Evolutionary conservation across 2,888 invertebrate species (phyloP).

Genomic region (Aphodius granarius): DNA sequence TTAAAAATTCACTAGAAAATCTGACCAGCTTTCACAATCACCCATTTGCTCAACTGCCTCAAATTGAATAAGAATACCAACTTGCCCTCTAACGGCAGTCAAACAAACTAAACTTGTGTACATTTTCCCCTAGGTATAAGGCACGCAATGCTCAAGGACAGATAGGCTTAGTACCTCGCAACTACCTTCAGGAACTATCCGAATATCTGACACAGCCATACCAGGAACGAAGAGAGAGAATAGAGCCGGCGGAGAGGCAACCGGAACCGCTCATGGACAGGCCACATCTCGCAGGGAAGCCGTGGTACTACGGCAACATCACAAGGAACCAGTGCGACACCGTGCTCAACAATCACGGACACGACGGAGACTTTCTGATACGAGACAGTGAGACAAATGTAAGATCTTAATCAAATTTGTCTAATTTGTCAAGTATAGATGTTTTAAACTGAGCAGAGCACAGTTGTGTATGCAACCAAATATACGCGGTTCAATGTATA

Average conservation of each 20-base stretch:
- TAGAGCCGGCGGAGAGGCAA: conserved; percentile 52
- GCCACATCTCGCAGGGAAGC: conserved; percentile 76
- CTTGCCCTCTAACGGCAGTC: no score
- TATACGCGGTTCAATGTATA: no score
- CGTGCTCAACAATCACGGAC: conserved; percentile 91
- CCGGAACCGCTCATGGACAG: conserved; percentile 56
- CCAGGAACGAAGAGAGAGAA: conserved; percentile 57
- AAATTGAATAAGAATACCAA: no score
- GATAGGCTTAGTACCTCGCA: conserved; percentile 92
- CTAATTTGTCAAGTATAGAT: not conserved
- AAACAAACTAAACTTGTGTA: no score
- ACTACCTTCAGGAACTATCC: conserved; percentile 89
- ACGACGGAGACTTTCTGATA: conserved; percentile 98
- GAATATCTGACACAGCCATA: conserved; percentile 87
- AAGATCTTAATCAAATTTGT: conserved; percentile 52
- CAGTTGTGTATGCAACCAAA: no score
- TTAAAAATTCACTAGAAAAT: no score
- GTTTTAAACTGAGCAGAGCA: no score
- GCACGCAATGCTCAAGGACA: conserved; percentile 92
- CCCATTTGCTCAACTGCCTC: no score
- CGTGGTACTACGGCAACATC: conserved; percentile 98
- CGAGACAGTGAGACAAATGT: conserved; percentile 99
- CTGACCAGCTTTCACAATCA: no score
- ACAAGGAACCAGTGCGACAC: conserved; percentile 96
- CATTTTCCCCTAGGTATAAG: conserved; percentile 77